Evolutionary conservation across 2,113 vertebrate genomes (phyloP), one percentile per base, ranked within the genome.

Genomic region (Rhinolophus ferrumequinum): DNA sequence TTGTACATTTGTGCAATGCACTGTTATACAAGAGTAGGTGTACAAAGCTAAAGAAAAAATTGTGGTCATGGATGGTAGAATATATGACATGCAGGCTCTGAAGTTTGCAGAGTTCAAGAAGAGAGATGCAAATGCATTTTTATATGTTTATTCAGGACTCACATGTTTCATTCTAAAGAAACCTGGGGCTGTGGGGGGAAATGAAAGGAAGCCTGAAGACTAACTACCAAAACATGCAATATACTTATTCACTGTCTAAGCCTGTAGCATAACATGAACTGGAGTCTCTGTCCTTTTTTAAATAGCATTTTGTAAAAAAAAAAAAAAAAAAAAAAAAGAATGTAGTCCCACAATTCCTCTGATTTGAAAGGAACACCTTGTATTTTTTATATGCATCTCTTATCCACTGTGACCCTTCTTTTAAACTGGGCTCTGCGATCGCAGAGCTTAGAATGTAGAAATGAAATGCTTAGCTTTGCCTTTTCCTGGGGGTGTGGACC

Each of bases 1-100:
- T 99, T 99, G 99, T 99, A 99, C 98, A 99, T 99, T 98, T 99
- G 99, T 99, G 99, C 99, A 99, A 99, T 99, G 99, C 99, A 99
- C 99, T 99, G 99, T 99, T 99, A 98, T 95, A 98, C 98, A 99
- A 98, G 97, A 98, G 97, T 97, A 98, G 98, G 98, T 99, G 98
- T 99, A 98, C 97, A 98, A 97, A 98, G 98, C 96, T 98, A 92
- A 95, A 93, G 94, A 92, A 97, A 76, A n/a, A 47, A 52, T 4
- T 94, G 96, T 97, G 97, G 97, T 97, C 97, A 3, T 0, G 0
- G 35, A 93, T 94, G 93, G 97, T 96, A 95, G 97, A 96, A 13
- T 88, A 70, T 66, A 75, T 92, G 96, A 97, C 96, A 93, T 97
- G 97, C 97, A 93, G 97, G 88, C 97, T 85, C 82, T 93, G 62